phyloP scores from a whole-genome alignment of 2,113 vertebrate genomes.

The Mesembrinibis cayennensis region DNA sequence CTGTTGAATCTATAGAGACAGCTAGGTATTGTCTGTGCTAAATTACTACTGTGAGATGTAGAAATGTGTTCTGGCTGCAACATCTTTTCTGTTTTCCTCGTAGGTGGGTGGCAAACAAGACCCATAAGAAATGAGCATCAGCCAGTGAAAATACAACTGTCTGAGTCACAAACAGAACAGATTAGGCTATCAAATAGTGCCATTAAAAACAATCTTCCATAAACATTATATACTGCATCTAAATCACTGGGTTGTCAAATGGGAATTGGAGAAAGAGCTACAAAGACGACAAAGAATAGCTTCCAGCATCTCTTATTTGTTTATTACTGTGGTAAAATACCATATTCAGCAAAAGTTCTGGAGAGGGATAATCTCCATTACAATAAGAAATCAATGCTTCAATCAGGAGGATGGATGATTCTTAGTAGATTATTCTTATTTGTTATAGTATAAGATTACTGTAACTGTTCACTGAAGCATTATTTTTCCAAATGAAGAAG shows the following conservation, averaged over 20 bases:
- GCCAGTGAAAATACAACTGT: background rate
- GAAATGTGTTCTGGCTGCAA: background rate
- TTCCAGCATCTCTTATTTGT: background rate
- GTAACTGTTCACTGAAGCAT: background rate
- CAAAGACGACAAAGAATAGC: background rate
- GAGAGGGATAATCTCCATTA: background rate
- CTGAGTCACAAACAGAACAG: background rate
- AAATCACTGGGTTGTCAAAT: background rate
- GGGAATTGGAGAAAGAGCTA: background rate
- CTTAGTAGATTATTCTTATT: background rate
- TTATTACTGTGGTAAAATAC: background rate
- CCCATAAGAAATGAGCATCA: background rate
- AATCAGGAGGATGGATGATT: background rate
- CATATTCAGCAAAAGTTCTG: background rate
- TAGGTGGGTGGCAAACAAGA: background rate
- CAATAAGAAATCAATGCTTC: background rate
- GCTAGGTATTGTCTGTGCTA: background rate
- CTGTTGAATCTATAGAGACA: background rate
- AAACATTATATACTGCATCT: background rate
- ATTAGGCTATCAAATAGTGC: background rate
- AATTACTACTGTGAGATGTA: background rate
- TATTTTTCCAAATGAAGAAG: background rate
- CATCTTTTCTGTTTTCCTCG: background rate
- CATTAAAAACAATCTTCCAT: background rate
- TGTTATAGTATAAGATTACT: background rate